phyloP scores from a whole-genome alignment of 2,113 vertebrate species.

The Nycticryphes semicollaris region DNA sequence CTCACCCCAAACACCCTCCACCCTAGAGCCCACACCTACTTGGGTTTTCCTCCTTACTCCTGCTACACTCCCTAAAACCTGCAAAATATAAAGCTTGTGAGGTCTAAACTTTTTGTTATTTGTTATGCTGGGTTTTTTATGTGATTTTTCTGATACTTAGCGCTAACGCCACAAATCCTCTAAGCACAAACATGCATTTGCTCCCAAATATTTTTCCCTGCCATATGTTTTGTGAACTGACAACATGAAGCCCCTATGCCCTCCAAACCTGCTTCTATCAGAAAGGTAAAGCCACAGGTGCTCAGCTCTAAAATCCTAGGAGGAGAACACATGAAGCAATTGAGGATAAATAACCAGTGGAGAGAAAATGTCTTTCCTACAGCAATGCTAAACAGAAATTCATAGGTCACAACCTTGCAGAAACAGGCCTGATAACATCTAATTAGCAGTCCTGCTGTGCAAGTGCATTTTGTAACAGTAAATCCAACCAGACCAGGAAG shows the following conservation, averaged over 20 bases:
- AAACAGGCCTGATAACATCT: constrained; percentile 26
- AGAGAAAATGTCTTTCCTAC: constrained; percentile 25
- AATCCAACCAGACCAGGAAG: neutral
- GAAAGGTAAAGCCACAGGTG: neutral
- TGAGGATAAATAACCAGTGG: neutral
- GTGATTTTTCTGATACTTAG: neutral
- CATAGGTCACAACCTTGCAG: constrained; percentile 7
- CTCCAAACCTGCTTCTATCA: neutral
- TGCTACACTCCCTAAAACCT: neutral
- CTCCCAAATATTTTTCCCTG: neutral
- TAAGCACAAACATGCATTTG: neutral
- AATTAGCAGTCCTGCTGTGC: neutral
- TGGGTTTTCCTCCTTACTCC: neutral
- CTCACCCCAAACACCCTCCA: neutral
- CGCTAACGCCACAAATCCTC: neutral
- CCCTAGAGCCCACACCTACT: neutral
- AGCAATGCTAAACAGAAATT: neutral
- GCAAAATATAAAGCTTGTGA: neutral
- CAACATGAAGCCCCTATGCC: neutral
- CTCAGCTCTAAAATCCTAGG: neutral
- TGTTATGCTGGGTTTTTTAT: rapidly evolving
- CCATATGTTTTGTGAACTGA: neutral
- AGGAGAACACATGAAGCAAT: neutral
- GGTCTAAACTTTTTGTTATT: neutral
- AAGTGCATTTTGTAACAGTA: neutral